Conservation (phyloP, 2,113 vertebrate species). For the Physeter macrocephalus region DNA sequence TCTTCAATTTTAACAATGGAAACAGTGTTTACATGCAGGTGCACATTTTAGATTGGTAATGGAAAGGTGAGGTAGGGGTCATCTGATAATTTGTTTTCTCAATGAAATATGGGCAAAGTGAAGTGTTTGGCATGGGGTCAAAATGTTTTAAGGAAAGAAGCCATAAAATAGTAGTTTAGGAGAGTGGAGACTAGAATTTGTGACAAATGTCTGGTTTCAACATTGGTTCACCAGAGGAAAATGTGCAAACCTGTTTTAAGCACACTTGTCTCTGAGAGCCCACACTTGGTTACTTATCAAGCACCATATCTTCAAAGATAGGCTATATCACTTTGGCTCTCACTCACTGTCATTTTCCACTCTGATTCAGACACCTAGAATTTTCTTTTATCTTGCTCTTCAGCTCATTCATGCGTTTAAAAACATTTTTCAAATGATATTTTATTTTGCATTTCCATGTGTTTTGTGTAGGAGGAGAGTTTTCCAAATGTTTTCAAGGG, state of each 20-base stretch:
- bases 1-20: accelerated
- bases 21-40: neutral
- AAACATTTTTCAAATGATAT: neutral
- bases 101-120: neutral
- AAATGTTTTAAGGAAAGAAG: neutral
- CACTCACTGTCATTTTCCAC: neutral
- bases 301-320: neutral
- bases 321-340: neutral
- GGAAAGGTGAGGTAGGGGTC: neutral
- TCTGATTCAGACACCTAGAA: neutral
- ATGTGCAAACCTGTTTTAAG: neutral
- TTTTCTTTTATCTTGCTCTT: neutral
- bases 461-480: neutral
- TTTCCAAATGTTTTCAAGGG: neutral
- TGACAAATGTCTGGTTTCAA: neutral
- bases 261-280: neutral
- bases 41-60: neutral
- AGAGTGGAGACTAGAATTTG: neutral
- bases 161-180: neutral
- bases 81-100: neutral
- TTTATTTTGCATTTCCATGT: neutral
- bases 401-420: neutral
- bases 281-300: neutral
- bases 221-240: neutral
- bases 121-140: neutral